These are phyloP conservation scores for Triops cancriformis DNA, from an alignment of 1,140 invertebrate species.

Conservation along the genomic window DNA sequence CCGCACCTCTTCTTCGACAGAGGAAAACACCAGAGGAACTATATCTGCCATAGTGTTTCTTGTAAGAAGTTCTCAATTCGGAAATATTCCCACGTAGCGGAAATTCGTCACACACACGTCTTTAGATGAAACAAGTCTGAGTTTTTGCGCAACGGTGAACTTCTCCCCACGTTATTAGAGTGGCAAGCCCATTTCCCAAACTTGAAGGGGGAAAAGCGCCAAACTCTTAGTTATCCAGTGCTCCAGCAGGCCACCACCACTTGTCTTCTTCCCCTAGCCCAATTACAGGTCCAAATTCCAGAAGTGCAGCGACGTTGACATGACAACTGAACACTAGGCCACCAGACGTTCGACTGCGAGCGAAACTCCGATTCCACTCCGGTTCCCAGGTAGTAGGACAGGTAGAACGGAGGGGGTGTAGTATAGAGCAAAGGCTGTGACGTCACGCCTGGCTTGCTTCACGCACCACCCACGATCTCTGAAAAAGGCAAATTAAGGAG, in stretches of 20 bases:
- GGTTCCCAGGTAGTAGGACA: not conserved
- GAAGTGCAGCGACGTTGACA: not conserved
- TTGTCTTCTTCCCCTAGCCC: too few relatives aligned
- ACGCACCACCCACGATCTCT: not conserved
- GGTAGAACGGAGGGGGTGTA: not conserved
- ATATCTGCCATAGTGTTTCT: not conserved
- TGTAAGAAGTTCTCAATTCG: not conserved
- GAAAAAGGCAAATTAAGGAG: constrained; percentile 7
- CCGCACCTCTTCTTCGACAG: constrained; percentile 23
- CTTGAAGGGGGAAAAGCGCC: too few relatives aligned
- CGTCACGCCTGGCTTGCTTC: not conserved
- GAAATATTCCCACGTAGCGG: too few relatives aligned
- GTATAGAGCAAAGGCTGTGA: not conserved
- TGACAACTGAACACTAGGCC: not conserved
- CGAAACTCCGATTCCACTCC: not conserved
- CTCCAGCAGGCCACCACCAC: too few relatives aligned
- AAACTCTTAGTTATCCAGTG: too few relatives aligned
- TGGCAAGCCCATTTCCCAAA: too few relatives aligned
- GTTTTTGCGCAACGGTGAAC: too few relatives aligned
- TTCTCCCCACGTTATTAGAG: too few relatives aligned
- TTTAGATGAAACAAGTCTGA: too few relatives aligned
- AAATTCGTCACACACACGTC: too few relatives aligned
- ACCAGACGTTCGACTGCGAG: not conserved
- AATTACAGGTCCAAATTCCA: not conserved
- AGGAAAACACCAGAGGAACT: constrained; percentile 15